Conservation (phyloP, 2,113 vertebrate genomes). For the Choloepus hoffmanni region DNA sequence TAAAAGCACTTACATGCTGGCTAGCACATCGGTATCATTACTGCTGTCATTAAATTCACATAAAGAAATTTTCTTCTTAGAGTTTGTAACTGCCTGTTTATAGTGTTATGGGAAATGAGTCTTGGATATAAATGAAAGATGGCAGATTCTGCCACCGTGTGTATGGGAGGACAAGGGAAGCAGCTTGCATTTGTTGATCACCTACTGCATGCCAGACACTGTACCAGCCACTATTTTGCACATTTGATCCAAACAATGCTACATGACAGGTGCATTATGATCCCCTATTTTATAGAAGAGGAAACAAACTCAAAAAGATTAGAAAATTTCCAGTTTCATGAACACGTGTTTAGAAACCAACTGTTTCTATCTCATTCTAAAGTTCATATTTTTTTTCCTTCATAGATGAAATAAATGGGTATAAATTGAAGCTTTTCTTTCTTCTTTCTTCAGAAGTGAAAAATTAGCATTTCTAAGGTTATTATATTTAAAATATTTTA, state of each 20-base stretch:
- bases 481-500: background rate
- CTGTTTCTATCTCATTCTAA: background rate
- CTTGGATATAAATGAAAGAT: slow-evolving; percentile 54
- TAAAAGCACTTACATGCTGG: slow-evolving; percentile 43
- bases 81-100: slow-evolving; percentile 45
- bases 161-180: background rate
- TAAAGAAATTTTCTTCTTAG: slow-evolving; percentile 60
- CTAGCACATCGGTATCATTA: slow-evolving; percentile 7
- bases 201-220: background rate
- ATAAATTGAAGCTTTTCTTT: background rate
- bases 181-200: background rate
- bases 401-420: background rate
- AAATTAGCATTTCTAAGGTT: slow-evolving; percentile 11
- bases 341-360: background rate
- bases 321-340: background rate
- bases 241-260: background rate
- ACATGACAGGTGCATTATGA: background rate
- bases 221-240: background rate
- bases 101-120: slow-evolving; percentile 46
- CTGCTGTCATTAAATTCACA: slow-evolving; percentile 56
- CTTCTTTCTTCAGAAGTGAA: background rate
- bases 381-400: background rate
- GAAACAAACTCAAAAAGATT: background rate
- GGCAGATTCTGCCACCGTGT: background rate
- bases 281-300: background rate